These are phyloP conservation scores for Cosmopolites sordidus DNA, from an alignment of 2,888 invertebrate species.

Conservation along the genomic window DNA sequence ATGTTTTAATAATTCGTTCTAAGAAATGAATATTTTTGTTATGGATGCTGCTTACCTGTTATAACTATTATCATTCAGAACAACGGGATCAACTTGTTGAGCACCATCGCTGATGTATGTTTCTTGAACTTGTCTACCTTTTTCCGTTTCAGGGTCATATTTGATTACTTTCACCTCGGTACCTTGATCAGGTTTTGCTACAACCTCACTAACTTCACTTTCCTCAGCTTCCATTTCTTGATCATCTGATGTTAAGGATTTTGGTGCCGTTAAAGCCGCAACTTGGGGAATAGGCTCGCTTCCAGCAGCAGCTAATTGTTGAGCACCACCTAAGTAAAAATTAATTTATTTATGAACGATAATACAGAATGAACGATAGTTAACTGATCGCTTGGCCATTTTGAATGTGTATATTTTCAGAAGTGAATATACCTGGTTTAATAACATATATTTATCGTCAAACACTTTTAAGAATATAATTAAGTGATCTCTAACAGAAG, in stretches of 20 bases:
- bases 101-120: constrained; percentile 69
- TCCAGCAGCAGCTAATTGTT: constrained; percentile 32
- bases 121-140: constrained; percentile 67
- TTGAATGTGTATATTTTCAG: too few relatives aligned
- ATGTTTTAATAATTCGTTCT: too few relatives aligned
- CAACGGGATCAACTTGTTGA: constrained; percentile 69
- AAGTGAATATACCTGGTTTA: too few relatives aligned
- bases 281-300: constrained; percentile 62
- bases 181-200: constrained; percentile 52
- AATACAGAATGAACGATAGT: background rate
- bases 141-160: constrained; percentile 70
- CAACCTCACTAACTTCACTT: constrained; percentile 51
- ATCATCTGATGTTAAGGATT: constrained; percentile 6
- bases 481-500: too few relatives aligned
- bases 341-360: background rate
- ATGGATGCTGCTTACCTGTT: constrained; percentile 58
- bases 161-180: constrained; percentile 83
- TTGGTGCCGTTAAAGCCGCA: constrained; percentile 41
- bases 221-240: constrained; percentile 53
- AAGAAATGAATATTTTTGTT: too few relatives aligned
- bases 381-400: background rate
- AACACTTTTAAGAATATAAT: too few relatives aligned
- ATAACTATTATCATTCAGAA: constrained; percentile 69
- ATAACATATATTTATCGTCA: too few relatives aligned
- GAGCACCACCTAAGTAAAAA: constrained; percentile 22